Conservation (phyloP, 2,113 vertebrate genomes). For the Labrus mixtus region DNA sequence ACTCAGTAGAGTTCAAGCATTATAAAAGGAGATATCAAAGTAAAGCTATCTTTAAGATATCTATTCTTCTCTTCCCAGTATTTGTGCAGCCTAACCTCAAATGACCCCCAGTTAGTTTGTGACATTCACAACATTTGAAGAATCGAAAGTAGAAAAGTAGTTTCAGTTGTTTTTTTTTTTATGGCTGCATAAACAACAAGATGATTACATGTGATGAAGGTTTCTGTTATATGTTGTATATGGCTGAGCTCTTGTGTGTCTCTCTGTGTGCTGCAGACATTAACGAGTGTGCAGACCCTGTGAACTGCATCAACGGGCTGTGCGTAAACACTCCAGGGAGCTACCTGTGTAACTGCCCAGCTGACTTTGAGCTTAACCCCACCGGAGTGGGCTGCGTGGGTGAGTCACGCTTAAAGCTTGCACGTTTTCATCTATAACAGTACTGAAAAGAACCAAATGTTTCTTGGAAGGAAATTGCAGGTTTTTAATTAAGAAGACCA, state of each 20-base stretch:
- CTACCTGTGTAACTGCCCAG: conserved; percentile 93
- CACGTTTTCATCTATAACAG: background rate
- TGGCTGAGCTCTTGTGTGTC: conserved; percentile 2
- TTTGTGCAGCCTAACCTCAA: background rate
- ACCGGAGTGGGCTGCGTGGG: conserved; percentile 94
- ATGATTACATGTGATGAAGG: background rate
- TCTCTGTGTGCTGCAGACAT: conserved; percentile 83
- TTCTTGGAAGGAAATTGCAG: too few species aligned
- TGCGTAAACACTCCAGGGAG: conserved; percentile 94
- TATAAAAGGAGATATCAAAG: too few species aligned
- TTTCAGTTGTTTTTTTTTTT: background rate
- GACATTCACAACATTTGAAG: background rate
- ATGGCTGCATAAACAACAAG: background rate
- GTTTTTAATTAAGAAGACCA: too few species aligned
- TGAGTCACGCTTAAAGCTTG: conserved; percentile 75
- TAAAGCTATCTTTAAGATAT: background rate
- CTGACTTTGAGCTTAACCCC: conserved; percentile 94
- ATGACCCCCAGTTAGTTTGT: background rate
- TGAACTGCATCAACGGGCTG: conserved; percentile 94
- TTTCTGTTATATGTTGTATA: background rate
- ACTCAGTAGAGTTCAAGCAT: background rate
- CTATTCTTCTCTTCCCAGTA: background rate
- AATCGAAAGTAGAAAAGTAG: background rate
- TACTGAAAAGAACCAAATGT: too few species aligned
- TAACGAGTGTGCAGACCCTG: conserved; percentile 92